phyloP scores from a whole-genome alignment of 2,797 vertebrate genomes.

The Telmatherina bonti region DNA sequence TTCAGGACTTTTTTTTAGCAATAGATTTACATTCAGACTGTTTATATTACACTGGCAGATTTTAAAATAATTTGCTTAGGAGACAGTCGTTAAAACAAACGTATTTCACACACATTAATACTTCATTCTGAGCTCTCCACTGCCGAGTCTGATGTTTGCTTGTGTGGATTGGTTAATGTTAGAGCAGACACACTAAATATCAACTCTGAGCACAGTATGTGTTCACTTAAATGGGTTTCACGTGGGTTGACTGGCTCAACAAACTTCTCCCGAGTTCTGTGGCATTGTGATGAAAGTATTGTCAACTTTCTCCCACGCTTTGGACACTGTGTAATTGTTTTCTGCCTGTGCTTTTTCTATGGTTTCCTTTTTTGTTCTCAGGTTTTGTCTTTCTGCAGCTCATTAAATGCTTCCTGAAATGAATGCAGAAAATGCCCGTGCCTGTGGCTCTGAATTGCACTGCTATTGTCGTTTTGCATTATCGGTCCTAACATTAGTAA shows the following conservation, averaged over 20 bases:
- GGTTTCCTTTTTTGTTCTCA: conserved; percentile 51
- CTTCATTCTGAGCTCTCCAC: conserved; percentile 3
- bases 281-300: conserved; percentile 64
- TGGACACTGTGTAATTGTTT: conserved; percentile 70
- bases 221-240: conserved; percentile 27
- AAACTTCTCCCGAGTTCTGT: conserved; percentile 30
- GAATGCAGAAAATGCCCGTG: conserved; percentile 46
- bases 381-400: conserved; percentile 62
- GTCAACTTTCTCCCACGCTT: conserved; percentile 45
- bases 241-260: conserved; percentile 6
- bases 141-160: conserved; percentile 21
- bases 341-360: conserved; percentile 57
- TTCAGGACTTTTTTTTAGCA: neutral
- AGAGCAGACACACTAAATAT: conserved; percentile 35
- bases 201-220: conserved; percentile 4
- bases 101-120: conserved; percentile 18
- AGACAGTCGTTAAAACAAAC: neutral
- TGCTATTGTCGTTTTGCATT: conserved; percentile 32
- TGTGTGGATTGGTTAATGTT: neutral
- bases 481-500: conserved; percentile 12
- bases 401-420: conserved; percentile 67
- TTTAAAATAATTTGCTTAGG: neutral
- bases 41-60: neutral
- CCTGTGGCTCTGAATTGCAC: conserved; percentile 37
- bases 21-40: no score